Base-by-base conservation (phyloP, 2,797 vertebrate genomes). In the Meda fulgida region DNA sequence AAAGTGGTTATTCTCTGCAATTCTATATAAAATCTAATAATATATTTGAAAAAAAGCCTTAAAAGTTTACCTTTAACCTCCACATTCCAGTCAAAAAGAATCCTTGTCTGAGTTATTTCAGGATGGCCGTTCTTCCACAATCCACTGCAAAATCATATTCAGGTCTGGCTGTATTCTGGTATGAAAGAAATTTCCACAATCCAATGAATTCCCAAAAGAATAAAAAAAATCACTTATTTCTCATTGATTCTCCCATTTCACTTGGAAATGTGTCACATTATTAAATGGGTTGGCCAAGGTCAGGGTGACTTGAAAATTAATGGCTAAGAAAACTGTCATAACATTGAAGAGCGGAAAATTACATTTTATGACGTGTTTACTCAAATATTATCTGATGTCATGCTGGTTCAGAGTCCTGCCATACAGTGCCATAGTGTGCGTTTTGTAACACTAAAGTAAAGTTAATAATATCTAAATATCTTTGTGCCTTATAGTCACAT, bases 291-390 rank as follows among this genome's bases (percentile, higher is more conserved):
- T 58, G 75, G 46, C 23, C 13, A 77, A 58, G 55, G 34, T 18
- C 51, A 38, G 36, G 31, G 6, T 58, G 51, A 58, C 51, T 55
- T n/a, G 51, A 76, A 76, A 76, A 58, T 76, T 1, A 77, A 34
- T 2, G 29, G 21, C 51, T 18, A n/a, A 77, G 51, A 58, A 55
- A 55, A 77, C 21, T 58, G 73, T 21, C 31, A 77, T n/a, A 38
- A 76, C 13, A 23, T 2, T 55, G 3, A 36, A 7, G 11, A 55
- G 21, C 23, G 11, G 3, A 36, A n/a, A 55, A 55, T 55, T 21
- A 36, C 31, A 55, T 76, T 55, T 5, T 23, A 13, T 76, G 73
- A 55, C 48, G 36, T 76, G 31, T 76, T 76, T 76, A 55, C 72
- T 36, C 31, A 23, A 36, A 53, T 76, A 76, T 76, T 14, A 75